phyloP scores from a whole-genome alignment of 2,113 vertebrate genomes.

The Murina feae region DNA sequence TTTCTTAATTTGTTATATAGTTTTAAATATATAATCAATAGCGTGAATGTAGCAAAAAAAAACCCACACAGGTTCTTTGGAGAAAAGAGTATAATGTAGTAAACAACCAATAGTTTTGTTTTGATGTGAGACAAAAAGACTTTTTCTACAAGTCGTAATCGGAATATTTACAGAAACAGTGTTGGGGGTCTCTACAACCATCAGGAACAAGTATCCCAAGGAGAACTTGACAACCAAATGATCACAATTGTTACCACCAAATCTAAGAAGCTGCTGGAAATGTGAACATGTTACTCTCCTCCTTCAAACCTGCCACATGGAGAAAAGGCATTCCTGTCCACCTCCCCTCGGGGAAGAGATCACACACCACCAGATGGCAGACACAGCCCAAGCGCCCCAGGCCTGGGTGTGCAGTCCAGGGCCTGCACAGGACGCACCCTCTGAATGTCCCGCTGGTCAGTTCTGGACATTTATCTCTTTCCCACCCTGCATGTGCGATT shows the following conservation, averaged over 20 bases:
- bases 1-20: not conserved
- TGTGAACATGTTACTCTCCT: not conserved
- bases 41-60: not conserved
- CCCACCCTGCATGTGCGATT: not conserved
- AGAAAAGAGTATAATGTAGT: not conserved
- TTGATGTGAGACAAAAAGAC: not conserved
- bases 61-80: not conserved
- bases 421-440: rapidly evolving
- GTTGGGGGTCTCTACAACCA: not conserved
- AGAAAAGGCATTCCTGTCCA: not conserved
- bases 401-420: not conserved
- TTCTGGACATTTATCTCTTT: not conserved
- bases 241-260: not conserved
- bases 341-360: not conserved
- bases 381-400: too few relatives aligned
- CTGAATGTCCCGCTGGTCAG: not conserved
- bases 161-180: not conserved
- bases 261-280: not conserved
- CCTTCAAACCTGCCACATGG: not conserved
- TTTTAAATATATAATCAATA: not conserved
- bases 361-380: not conserved
- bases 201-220: not conserved
- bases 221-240: not conserved
- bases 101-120: not conserved
- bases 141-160: not conserved